Percentiles rank a stretch among this genome's conserved stretches.
Evolutionary conservation across 2,797 vertebrate genomes (phyloP).

Genomic region (Bryconaethiops microstoma): DNA sequence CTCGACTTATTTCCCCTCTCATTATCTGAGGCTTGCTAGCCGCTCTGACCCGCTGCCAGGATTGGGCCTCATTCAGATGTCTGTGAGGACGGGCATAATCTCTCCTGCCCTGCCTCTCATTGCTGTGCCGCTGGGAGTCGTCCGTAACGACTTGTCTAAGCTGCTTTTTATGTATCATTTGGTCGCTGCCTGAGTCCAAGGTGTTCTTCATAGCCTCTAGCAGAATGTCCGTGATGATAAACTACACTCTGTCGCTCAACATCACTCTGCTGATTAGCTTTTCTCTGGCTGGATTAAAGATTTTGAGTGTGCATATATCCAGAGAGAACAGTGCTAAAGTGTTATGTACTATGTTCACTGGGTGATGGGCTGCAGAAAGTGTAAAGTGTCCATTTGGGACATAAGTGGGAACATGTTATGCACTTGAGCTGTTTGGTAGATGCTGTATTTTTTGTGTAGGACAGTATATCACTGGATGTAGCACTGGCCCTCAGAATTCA

Average conservation of each 20-base stretch:
- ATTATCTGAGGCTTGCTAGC: not conserved
- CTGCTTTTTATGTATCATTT: constrained; percentile 24
- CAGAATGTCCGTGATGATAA: not conserved
- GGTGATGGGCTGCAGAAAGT: not conserved
- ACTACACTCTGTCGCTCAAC: constrained; percentile 1
- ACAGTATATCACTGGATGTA: not conserved
- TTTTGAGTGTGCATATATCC: not conserved
- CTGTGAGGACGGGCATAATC: not conserved
- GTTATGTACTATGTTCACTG: not conserved
- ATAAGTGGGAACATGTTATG: not conserved
- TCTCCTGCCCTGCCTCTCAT: constrained; percentile 10
- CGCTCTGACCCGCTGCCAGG: constrained; percentile 5
- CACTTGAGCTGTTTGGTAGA: not conserved
- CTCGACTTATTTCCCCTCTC: not conserved
- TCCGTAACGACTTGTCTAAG: constrained; percentile 7
- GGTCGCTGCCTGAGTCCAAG: not conserved
- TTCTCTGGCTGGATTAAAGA: not conserved
- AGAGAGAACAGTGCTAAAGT: not conserved
- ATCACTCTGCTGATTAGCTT: constrained; percentile 20
- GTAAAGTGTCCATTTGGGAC: not conserved
- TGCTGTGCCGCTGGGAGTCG: not conserved
- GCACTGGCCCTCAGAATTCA: no score
- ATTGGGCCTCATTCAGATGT: not conserved
- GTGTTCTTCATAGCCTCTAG: not conserved
- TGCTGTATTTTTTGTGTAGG: not conserved